A percentile compares a stretch with the other conserved stretches of the same genome.
Conservation (phyloP, 2,113 vertebrate genomes). For the Tetraodon nigroviridis region DNA sequence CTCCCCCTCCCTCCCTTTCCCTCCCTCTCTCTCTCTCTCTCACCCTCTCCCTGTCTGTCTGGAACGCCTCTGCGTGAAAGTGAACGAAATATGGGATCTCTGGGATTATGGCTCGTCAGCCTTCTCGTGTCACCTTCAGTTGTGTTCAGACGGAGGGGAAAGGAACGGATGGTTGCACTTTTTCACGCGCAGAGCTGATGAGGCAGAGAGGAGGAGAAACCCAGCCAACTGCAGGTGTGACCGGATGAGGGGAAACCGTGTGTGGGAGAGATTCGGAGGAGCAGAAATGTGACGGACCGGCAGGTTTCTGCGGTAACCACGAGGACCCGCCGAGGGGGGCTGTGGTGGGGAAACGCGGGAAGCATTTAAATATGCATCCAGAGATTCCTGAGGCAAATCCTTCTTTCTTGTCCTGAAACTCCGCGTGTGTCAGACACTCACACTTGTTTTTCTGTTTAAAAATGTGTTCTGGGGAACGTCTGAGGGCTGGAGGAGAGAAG, state of each 20-base stretch:
- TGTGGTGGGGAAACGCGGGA: not conserved
- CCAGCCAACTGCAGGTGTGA: constrained; percentile 67
- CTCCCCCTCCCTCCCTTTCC: constrained; percentile 33
- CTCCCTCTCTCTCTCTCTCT: constrained; percentile 33
- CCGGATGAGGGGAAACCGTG: constrained; percentile 45
- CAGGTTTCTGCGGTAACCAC: constrained; percentile 49
- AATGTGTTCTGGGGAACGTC: too few species aligned
- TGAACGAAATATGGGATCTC: constrained; percentile 38
- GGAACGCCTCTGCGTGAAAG: constrained; percentile 42
- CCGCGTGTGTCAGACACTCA: too few species aligned
- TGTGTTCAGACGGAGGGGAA: constrained; percentile 5
- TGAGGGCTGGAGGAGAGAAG: too few species aligned
- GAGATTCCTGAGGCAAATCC: too few species aligned
- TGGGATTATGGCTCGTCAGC: constrained; percentile 7
- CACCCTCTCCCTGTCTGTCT: constrained; percentile 47
- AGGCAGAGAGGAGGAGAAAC: constrained; percentile 25
- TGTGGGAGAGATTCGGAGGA: constrained; percentile 45
- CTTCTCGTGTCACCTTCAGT: constrained; percentile 19
- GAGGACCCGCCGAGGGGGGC: constrained; percentile 42
- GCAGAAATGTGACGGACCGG: constrained; percentile 27
- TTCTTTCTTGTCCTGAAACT: too few species aligned
- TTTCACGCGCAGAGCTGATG: constrained; percentile 47
- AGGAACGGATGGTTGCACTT: constrained; percentile 28
- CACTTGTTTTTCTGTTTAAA: too few species aligned
- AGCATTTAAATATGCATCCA: too few species aligned